Evolutionary conservation across 2,797 vertebrate species (phyloP).

Genomic region (Pygocentrus nattereri): DNA sequence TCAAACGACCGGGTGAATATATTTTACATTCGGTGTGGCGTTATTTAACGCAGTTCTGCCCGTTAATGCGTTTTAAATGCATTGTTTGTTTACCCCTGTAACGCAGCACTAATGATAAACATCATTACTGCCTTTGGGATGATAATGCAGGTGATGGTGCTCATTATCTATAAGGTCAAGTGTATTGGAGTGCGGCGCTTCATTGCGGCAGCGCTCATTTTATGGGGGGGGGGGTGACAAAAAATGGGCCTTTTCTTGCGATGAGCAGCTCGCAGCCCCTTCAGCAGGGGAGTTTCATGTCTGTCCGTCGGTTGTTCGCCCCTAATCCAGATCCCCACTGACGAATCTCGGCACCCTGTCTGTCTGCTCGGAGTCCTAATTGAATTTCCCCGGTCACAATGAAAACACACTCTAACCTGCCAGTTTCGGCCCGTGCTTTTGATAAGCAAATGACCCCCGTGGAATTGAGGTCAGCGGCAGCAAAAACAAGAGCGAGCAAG

Average conservation of each 20-base stretch:
- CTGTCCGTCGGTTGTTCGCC: constrained; percentile 60
- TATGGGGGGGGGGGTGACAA: not conserved
- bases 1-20: not conserved
- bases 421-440: constrained; percentile 83
- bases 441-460: constrained; percentile 90
- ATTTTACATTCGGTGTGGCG: constrained; percentile 17
- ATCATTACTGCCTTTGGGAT: constrained; percentile 49
- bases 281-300: constrained; percentile 58
- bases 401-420: constrained; percentile 80
- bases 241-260: not conserved
- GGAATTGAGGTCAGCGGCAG: constrained; percentile 90
- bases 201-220: not conserved
- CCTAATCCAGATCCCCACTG: constrained; percentile 78
- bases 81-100: constrained; percentile 45
- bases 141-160: constrained; percentile 55
- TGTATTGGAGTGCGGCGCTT: constrained; percentile 14
- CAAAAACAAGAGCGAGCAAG: constrained; percentile 83
- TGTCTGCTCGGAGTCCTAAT: constrained; percentile 76
- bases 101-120: constrained; percentile 58
- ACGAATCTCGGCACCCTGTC: constrained; percentile 72
- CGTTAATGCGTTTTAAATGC: constrained; percentile 60
- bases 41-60: constrained; percentile 36
- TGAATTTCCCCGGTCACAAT: constrained; percentile 89
- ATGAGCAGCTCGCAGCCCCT: constrained; percentile 52
- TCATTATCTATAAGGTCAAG: constrained; percentile 51